phyloP scores from a whole-genome alignment of 2,888 invertebrate genomes.

The Cenopis cana region DNA sequence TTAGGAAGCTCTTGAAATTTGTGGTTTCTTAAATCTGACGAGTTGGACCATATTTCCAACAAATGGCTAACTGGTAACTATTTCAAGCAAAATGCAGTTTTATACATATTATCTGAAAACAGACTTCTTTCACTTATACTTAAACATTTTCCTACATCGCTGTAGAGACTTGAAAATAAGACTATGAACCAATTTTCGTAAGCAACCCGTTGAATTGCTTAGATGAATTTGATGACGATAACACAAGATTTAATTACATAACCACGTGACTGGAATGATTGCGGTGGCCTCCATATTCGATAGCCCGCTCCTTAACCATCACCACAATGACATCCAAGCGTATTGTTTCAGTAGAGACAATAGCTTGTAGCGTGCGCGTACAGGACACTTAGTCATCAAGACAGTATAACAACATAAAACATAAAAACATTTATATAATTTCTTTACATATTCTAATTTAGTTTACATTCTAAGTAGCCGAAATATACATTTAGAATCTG shows the following conservation, averaged over 20 bases:
- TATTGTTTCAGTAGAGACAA: constrained; percentile 18
- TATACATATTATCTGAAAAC: too few relatives aligned
- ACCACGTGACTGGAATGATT: neutral
- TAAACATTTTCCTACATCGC: too few relatives aligned
- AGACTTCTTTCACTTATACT: neutral
- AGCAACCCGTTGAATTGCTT: neutral
- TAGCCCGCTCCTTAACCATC: constrained; percentile 1
- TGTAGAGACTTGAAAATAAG: neutral
- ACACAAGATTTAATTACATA: neutral
- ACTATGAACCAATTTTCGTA: neutral
- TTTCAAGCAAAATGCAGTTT: neutral
- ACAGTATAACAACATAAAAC: neutral
- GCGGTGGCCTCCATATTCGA: neutral
- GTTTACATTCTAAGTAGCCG: too few relatives aligned
- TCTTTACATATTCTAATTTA: too few relatives aligned
- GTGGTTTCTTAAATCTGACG: neutral
- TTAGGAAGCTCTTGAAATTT: neutral
- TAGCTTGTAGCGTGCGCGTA: constrained; percentile 11
- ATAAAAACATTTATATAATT: too few relatives aligned
- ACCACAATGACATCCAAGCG: constrained; percentile 13
- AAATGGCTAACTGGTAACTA: neutral
- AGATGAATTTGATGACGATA: neutral
- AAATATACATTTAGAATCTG: too few relatives aligned
- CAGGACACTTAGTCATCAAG: constrained; percentile 1
- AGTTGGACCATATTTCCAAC: constrained; percentile 1